Evolutionary conservation across 2,113 vertebrate genomes (phyloP), one percentile per base, ranked within the genome.

Genomic region (Mesoclemmys tuberculata): DNA sequence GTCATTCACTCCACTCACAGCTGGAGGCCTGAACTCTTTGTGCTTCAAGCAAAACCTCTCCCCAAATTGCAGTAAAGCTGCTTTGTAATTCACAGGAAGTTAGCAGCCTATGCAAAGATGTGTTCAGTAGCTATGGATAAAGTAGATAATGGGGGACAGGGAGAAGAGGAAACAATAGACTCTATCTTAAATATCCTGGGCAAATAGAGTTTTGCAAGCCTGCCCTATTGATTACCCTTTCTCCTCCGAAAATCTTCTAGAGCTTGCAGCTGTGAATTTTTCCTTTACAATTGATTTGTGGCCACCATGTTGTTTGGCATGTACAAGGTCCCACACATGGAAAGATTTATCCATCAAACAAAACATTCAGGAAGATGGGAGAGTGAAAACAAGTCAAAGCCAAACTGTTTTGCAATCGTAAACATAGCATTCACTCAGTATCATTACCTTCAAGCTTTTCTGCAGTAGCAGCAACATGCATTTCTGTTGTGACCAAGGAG

Each of bases 271-370:
- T 48, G 35, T 0, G 16, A 38, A 38, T 92, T 91, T 92, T 92
- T 68, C 83, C 13, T 88, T 88, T 26, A 4, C 13, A 56, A 19
- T 0, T 0, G 21, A 11, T 85, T 2, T 3, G 3, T 80, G 48
- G 14, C 52, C 80, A 29, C 35, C n/a, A 61, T 61, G 3, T 41
- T 52, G 5, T 6, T 0, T 49, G 24, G 16, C 1, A 1, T 24
- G 16, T 89, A 49, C 31, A 80, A 21, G 24, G 26, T 41, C 89
- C 44, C 48, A n/a, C 0, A 35, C 61, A 38, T 27, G 31, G 54
- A 79, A 26, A 54, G 41, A 26, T 87, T 77, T 75, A 5, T 48
- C 44, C 48, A 35, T 68, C 44, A 54, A 71, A 21, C 10, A 3
- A 21, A 4, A 22, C 1, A 26, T 27, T 88, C 11, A 82, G 35